Evolutionary conservation across 2,113 vertebrate species (phyloP).

Genomic region (Gymnarchus niloticus): DNA sequence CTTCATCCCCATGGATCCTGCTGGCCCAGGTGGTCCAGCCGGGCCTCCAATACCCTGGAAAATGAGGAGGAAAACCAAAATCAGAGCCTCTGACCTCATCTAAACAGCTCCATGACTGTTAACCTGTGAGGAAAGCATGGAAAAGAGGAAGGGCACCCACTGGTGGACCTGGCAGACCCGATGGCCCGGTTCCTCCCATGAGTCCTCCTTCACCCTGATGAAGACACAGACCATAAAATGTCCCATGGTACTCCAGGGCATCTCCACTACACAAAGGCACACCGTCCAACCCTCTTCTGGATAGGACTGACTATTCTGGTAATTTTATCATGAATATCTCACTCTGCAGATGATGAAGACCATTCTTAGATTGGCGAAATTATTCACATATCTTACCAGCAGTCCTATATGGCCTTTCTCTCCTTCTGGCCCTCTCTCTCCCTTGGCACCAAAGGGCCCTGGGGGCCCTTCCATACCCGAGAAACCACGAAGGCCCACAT

Average conservation of each 20-base stretch:
- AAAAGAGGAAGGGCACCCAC: slow-evolving; percentile 45
- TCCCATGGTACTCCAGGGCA: background rate
- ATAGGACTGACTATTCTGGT: background rate
- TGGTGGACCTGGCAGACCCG: slow-evolving; percentile 60
- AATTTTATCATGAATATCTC: background rate
- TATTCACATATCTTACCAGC: slow-evolving; percentile 56
- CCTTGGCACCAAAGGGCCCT: slow-evolving; percentile 59
- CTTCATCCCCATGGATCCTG: slow-evolving; percentile 68
- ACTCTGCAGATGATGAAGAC: background rate
- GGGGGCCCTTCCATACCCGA: slow-evolving; percentile 63
- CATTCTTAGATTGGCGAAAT: too few relatives aligned
- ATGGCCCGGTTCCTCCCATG: slow-evolving; percentile 59
- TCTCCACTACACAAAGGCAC: background rate
- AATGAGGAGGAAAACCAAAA: slow-evolving; percentile 6
- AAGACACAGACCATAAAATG: slow-evolving; percentile 9
- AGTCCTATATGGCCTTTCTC: slow-evolving; percentile 69
- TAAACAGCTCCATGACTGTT: background rate
- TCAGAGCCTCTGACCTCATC: background rate
- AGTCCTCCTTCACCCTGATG: slow-evolving; percentile 70
- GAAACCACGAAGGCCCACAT: slow-evolving; percentile 58
- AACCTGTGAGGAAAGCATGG: background rate
- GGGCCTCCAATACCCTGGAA: slow-evolving; percentile 57
- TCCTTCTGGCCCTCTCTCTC: slow-evolving; percentile 64
- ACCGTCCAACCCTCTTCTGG: background rate
- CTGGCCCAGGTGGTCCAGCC: slow-evolving; percentile 54